Evolutionary conservation across 23 tunicate species (phyloP).

Genomic region (Trididemnum clinides): DNA sequence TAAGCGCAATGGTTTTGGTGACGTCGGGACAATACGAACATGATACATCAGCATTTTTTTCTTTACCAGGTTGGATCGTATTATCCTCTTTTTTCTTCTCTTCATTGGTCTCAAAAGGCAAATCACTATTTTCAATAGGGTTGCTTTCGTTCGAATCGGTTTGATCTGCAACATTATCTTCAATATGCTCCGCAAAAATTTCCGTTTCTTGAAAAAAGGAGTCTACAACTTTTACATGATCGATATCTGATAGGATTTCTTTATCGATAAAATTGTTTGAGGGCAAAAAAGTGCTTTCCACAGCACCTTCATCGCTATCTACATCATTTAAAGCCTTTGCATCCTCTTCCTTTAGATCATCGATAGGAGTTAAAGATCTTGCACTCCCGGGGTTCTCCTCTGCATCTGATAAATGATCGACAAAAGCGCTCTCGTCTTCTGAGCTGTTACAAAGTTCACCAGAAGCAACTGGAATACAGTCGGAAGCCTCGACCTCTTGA

Average conservation of each 20-base stretch:
- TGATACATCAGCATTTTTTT: not conserved
- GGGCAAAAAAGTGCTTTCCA: not conserved
- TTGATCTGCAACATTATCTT: not conserved
- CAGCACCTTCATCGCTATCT: not conserved
- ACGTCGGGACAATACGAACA: too few relatives aligned
- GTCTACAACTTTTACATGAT: not conserved
- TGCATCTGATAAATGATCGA: slow-evolving; percentile 36
- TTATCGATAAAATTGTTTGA: not conserved
- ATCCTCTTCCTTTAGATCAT: not conserved
- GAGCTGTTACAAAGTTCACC: slow-evolving; percentile 44
- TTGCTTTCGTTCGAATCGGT: not conserved
- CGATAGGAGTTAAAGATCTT: not conserved
- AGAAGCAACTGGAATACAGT: not conserved
- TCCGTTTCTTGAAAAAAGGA: slow-evolving; percentile 19
- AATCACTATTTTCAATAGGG: not conserved
- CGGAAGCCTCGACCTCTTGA: not conserved
- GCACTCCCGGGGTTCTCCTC: not conserved
- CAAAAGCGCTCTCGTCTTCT: slow-evolving; percentile 29
- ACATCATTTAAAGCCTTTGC: not conserved
- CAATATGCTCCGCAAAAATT: not conserved
- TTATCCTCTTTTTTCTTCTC: not conserved
- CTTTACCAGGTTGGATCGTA: not conserved
- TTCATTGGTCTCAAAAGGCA: not conserved
- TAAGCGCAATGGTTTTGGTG: not conserved
- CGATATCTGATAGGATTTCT: not conserved